phyloP scores from a whole-genome alignment of 2,113 vertebrate genomes.

The Callopanchax toddi region DNA sequence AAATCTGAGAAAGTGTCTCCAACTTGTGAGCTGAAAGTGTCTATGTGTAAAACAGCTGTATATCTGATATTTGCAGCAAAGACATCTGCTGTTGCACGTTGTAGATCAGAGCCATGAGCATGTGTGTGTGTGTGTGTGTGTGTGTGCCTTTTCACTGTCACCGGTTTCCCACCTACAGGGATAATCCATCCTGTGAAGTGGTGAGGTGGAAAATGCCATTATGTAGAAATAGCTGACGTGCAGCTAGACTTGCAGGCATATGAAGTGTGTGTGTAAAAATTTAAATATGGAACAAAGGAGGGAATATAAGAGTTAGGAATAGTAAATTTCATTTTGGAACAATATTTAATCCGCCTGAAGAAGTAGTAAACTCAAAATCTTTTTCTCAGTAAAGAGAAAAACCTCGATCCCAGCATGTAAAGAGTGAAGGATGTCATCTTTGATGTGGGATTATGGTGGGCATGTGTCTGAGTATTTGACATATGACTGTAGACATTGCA shows the following conservation, averaged over 20 bases:
- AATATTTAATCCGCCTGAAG: conserved; percentile 65
- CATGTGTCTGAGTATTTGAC: not conserved
- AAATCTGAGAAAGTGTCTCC: conserved; percentile 17
- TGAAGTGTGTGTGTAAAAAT: conserved; percentile 23
- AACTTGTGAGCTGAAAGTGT: not conserved
- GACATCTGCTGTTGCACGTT: conserved; percentile 28
- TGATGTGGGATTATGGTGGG: conserved; percentile 8
- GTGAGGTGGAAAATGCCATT: conserved; percentile 73
- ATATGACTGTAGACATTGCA: conserved; percentile 6
- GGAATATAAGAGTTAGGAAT: conserved; percentile 36
- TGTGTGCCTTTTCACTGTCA: conserved; percentile 47
- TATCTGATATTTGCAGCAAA: conserved; percentile 32
- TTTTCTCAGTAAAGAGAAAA: not conserved
- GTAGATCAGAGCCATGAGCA: conserved; percentile 22
- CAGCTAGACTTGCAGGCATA: conserved; percentile 56
- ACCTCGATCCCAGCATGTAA: conserved; percentile 14
- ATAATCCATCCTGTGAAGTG: conserved; percentile 76
- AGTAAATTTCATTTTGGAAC: conserved; percentile 56
- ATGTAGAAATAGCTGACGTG: conserved; percentile 75
- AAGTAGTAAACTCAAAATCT: conserved; percentile 49
- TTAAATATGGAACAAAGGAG: conserved; percentile 47
- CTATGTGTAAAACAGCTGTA: conserved; percentile 29
- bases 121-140: conserved; percentile 1
- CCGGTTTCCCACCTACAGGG: conserved; percentile 69
- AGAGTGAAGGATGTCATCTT: conserved; percentile 26